Base-by-base conservation (phyloP, 1,140 invertebrate species). In the Caenorhabditis tropicalis region DNA sequence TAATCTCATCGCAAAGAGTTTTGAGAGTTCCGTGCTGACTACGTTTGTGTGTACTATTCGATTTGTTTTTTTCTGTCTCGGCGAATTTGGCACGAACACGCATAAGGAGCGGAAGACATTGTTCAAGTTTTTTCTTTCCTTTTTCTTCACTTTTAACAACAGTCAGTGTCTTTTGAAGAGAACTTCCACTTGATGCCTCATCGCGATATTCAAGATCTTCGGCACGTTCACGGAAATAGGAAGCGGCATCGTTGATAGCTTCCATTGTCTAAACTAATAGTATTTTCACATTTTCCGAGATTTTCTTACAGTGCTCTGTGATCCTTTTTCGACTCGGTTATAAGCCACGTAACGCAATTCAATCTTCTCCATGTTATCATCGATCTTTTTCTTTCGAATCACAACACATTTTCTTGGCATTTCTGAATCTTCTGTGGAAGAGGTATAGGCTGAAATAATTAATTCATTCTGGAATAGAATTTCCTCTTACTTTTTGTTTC, bases 331-430 rank as follows among this genome's bases (percentile, higher is more conserved):
- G 6, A 74, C 16, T 1, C 36, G 36, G 21, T 46, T 74, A 15
- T 74, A 74, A 12, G 65, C 33, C 36, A 74, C 65, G n/a, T 74
- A 74, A n/a, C 65, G 65, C 7, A 74, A 24, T n/a, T 74, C 65
- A 15, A 74, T 74, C 21, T 74, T 74, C n/a, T 74, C 65, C 16
- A 74, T 46, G 15, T 21, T 74, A 15, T 74, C 36, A 9, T 36
- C 65, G n/a, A 39, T 24, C 24, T 46, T 74, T 36, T 74, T 74
- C 36, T 74, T 74, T 4, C 36, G 65, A 74, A 74, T 74, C 36
- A 74, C 36, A 15, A 74, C 65, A 74, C 65, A 74, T 6, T 74
- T 74, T 46, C 36, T 74, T 24, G 65, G 65, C 16, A 74, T 6
- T 7, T 46, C 65, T 3, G 33, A 7, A 24, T 74, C 65, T 43